Evolutionary conservation across 1,140 invertebrate genomes (phyloP).

Genomic region (Magallana angulata): DNA sequence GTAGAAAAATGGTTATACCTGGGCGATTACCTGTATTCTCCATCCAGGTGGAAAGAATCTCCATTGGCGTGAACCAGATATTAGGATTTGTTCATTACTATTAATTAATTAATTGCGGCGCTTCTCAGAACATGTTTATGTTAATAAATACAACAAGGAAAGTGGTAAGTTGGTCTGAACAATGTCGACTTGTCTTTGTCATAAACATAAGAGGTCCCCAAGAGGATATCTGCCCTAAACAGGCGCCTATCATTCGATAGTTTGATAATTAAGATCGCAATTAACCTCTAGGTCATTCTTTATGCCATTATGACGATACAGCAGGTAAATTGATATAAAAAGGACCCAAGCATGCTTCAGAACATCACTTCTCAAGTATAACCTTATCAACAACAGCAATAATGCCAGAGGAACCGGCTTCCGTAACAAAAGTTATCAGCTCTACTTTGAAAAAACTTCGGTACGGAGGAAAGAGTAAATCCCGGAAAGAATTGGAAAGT

Average conservation of each 20-base stretch:
- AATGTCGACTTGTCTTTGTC: not conserved
- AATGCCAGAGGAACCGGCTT: constrained; percentile 3
- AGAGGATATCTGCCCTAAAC: not conserved
- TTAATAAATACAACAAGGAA: constrained; percentile 25
- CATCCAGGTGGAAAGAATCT: constrained; percentile 1
- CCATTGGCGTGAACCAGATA: not conserved
- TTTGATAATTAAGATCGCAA: not conserved
- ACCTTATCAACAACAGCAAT: not conserved
- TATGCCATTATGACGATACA: not conserved
- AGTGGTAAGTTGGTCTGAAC: not conserved
- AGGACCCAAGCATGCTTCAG: not conserved
- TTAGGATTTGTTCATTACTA: not conserved
- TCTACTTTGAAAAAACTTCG: constrained; percentile 8
- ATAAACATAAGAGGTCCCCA: not conserved
- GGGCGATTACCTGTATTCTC: not conserved
- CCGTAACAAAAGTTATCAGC: not conserved
- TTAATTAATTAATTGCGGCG: not conserved
- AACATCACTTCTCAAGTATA: constrained; percentile 12
- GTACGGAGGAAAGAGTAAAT: constrained; percentile 27
- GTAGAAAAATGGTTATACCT: not conserved
- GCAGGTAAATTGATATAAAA: constrained; percentile 2
- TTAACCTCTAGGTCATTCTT: constrained; percentile 3
- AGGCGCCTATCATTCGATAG: not conserved
- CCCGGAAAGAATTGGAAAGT: not conserved
- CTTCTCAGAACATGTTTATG: not conserved